Evolutionary conservation across 2,888 invertebrate genomes (phyloP), one percentile per base, ranked within the genome.

Genomic region (Protodeltote pygarga): DNA sequence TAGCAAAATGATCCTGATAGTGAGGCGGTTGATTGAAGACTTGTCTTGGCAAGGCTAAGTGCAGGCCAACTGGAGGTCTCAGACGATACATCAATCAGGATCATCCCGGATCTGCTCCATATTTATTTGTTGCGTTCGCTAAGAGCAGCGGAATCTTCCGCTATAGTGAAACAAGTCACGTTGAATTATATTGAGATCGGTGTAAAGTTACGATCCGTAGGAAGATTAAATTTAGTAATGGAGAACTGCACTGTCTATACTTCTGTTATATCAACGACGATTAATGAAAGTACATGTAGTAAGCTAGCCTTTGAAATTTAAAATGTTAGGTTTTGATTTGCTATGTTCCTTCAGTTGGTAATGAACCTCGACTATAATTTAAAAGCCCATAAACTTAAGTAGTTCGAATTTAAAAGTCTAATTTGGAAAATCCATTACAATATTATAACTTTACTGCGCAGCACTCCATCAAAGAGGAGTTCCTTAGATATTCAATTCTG

Each of bases 61-160:
- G 47, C 21, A 58, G 41, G 37, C 35, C 33, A 45, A 53, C 53
- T 41, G 60, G 41, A 46, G 48, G 52, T 54, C 29, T 45, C 65
- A 69, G 69, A 65, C 74, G 64, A 70, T 70, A 66, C 78, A 77
- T 81, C 77, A 77, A 78, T 81, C 79, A 78, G 73, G 77, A 79
- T 79, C 77, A 77, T 71, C 71, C 64, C 42, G 55, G 61, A 68
- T 66, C 69, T 63, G 40, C 66, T 75, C 58, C 66, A 67, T 73
- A 72, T 78, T 75, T 79, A 76, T 76, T 75, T 78, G 73, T 73
- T 73, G 72, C 54, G 44, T 68, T 64, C 60, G 46, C 49, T 49
- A 57, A 49, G 53, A 28, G 29, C 16, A 8, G 32, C 44, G 9
- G 25, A 42, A 35, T 39, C 29, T 41, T 37, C 13, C 24, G 14